Evolutionary conservation across 2,888 invertebrate species (phyloP), one percentile per base, ranked within the genome.

Genomic region (Hydrotaea diabolus): DNA sequence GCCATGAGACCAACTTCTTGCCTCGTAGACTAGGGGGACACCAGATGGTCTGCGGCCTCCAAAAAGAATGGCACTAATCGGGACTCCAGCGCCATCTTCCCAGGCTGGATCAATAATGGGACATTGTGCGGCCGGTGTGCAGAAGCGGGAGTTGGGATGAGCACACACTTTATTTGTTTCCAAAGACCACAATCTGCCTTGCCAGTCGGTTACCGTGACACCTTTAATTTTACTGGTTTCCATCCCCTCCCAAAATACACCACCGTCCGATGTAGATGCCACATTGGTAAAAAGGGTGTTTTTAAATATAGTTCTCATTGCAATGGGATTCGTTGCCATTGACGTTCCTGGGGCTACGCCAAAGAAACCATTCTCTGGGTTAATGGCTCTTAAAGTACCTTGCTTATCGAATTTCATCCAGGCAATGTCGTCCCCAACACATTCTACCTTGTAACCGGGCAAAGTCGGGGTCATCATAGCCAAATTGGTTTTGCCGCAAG

Each of bases 291-390:
- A 99, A 23, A 99, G 94, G 0, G 99, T 98, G 92, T 99, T 97
- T 86, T 94, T 94, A 92, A 97, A 96, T 75, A 99, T 95, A 0
- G 98, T 98, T 81, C 95, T 94, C 98, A 99, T 99, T 0, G 99
- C 99, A 89, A 98, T 98, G 0, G 99, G 99, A 92, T 99, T 99
- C 0, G 98, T 99, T 15, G 95, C 93, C 83, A 93, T 93, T 0
- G 97, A 98, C 0, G 99, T 99, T 3, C 96, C 98, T 82, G 98
- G 99, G 0, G 99, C 99, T 0, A 99, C 99, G 15, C 99, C 99
- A 92, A 99, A 99, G 95, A 99, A 99, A 3, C 99, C 99, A 90
- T 98, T 98, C 92, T 99, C 99, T 0, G 99, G 99, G 92, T 99
- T 99, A 87, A 99, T 99, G 2, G 99, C 99, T 77, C 98, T 94